phyloP scores from a whole-genome alignment of 2,797 vertebrate species.

The Fundulus diaphanus region DNA sequence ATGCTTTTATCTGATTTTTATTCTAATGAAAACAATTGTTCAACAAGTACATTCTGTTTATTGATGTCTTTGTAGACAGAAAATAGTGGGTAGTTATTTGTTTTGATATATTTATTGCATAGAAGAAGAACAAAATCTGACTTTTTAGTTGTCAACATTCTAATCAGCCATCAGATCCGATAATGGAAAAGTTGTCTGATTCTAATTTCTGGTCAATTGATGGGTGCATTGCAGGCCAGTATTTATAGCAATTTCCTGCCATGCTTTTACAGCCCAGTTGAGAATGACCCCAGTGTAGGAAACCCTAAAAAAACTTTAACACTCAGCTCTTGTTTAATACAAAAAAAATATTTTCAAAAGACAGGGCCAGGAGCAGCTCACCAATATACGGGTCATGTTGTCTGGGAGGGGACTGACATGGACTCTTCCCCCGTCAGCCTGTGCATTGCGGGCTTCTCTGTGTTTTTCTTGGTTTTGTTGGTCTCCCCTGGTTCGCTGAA shows the following conservation, averaged over 20 bases:
- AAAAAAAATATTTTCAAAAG: not conserved
- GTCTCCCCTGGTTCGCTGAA: slow-evolving; percentile 67
- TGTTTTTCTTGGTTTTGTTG: slow-evolving; percentile 62
- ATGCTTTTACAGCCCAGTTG: not conserved
- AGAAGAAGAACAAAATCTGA: no score
- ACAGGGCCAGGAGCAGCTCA: slow-evolving; percentile 69
- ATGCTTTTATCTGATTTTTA: no score
- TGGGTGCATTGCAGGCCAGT: not conserved
- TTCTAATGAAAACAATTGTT: no score
- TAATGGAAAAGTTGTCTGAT: not conserved
- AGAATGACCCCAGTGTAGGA: not conserved
- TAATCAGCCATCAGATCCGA: not conserved
- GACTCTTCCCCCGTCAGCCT: slow-evolving; percentile 73
- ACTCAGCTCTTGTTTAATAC: not conserved
- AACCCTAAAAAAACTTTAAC: not conserved
- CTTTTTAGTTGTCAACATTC: not conserved
- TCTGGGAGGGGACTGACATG: slow-evolving; percentile 84
- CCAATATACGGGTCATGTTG: slow-evolving; percentile 86
- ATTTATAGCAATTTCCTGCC: not conserved
- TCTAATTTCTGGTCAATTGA: not conserved
- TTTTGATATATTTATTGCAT: no score
- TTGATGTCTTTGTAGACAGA: no score
- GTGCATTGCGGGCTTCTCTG: slow-evolving; percentile 78
- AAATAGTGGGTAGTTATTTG: no score
- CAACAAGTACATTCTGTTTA: no score